phyloP scores from a whole-genome alignment of 2,797 vertebrate species.

The Trichosurus vulpecula region DNA sequence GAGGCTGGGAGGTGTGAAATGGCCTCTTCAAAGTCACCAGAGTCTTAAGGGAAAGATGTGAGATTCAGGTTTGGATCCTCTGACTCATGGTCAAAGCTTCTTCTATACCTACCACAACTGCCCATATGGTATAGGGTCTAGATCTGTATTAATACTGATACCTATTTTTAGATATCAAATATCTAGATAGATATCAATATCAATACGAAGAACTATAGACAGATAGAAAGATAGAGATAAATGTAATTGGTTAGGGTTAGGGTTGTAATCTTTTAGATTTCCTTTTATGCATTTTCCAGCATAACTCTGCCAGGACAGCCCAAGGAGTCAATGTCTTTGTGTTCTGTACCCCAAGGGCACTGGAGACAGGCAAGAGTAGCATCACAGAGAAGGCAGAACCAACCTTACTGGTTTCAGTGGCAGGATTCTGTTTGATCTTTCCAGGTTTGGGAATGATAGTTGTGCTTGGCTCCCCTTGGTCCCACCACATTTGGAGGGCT shows the following conservation, averaged over 20 bases:
- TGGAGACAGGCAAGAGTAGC: too few species aligned
- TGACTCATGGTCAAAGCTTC: not conserved
- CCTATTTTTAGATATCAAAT: not conserved
- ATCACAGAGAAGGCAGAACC: not conserved
- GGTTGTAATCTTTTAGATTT: not conserved
- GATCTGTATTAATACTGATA: not conserved
- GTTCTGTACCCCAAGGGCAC: not conserved
- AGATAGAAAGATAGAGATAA: not conserved
- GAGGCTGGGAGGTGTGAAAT: too few species aligned
- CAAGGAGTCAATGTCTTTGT: not conserved
- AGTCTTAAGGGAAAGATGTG: not conserved
- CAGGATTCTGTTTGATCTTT: not conserved
- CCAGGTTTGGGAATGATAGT: not conserved
- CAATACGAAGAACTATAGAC: not conserved
- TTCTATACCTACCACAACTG: not conserved
- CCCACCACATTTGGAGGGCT: not conserved
- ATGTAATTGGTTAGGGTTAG: not conserved
- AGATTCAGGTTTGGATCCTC: not conserved
- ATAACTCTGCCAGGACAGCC: not conserved
- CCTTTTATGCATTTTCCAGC: not conserved
- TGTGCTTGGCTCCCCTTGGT: not conserved
- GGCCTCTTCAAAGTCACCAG: not conserved
- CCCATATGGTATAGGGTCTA: too few species aligned
- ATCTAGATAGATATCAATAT: not conserved
- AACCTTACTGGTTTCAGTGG: not conserved